Evolutionary conservation across 1,140 invertebrate genomes (phyloP), one percentile per base, ranked within the genome.

Genomic region (Drosophila chauvacae): DNA sequence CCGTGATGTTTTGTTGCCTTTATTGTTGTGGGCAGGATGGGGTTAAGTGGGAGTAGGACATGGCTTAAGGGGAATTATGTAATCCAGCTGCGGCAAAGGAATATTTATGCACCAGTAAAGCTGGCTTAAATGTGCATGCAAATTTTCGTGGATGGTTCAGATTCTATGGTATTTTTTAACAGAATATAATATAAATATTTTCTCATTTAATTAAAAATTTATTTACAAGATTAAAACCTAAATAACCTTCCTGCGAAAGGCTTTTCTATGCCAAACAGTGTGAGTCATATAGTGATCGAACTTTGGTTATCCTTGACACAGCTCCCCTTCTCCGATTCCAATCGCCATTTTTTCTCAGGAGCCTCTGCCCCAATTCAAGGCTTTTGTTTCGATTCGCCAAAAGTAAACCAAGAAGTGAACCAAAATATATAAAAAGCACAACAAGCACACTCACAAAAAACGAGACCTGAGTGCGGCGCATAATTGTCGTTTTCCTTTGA

Each of bases 401-500:
- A 48, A 13, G 50, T 44, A 37, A 37, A 13, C 41, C 23, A 42
- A 59, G 26, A 72, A 71, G 60, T 23, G 20, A 65, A 28, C 63
- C 58, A 20, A 66, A 66, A 66, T 23, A 33, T 35, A 30, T 9
- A 44, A 44, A 70, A 44, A 41, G 26, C 18, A 28, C 33, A 26
- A 5, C 10, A 50, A 9, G 13, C 18, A 10, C 45, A 48, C 23
- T 26, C 45, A 26, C 42, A 70, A 71, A 41, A 33, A 70, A 59
- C 28, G 66, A 72, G 66, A 72, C 70, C 69, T 72, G 70, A 72
- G 70, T 72, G 85, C 83, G 85, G 88, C 85, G 85, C 85, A 85
- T 90, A 90, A 90, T 90, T 90, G 81, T 74, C 63, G 85, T 81
- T 90, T 90, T 90, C 65, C 90, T 91, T 91, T 91, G 85, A 91